These are phyloP conservation scores for Ctenodactylus gundi DNA, from an alignment of 2,113 vertebrate genomes.

Conservation along the genomic window DNA sequence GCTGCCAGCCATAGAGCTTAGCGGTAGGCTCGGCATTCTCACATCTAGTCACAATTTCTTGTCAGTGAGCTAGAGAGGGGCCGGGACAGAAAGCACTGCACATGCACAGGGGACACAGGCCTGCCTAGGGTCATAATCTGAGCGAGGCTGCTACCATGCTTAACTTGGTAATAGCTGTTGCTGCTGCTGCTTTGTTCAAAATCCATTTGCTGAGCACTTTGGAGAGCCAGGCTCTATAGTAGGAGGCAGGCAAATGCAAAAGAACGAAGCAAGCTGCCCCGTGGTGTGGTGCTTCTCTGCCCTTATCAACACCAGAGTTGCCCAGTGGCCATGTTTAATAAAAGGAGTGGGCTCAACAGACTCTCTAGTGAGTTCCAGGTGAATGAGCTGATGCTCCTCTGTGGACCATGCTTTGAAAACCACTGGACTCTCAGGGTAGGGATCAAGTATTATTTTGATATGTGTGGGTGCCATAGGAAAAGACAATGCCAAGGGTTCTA, in stretches of 20 bases:
- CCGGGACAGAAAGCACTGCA: neutral
- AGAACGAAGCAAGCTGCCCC: neutral
- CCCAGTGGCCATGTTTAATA: neutral
- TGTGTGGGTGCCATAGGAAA: neutral
- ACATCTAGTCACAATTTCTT: neutral
- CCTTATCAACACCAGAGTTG: neutral
- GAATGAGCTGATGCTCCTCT: neutral
- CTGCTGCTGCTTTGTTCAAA: neutral
- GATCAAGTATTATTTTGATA: neutral
- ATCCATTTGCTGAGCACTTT: neutral
- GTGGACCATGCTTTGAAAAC: neutral
- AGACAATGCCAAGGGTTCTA: neutral
- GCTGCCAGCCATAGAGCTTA: neutral
- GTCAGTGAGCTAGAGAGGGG: neutral
- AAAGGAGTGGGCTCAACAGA: neutral
- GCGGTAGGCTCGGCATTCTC: neutral
- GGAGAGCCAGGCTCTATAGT: neutral
- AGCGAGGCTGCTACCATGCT: neutral
- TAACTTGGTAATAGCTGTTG: neutral
- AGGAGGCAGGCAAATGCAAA: neutral
- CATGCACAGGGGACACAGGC: neutral
- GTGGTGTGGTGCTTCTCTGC: neutral
- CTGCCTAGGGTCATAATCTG: neutral
- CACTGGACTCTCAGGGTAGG: neutral
- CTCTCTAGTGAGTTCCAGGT: neutral